A percentile compares a stretch with the other conserved stretches of the same genome.
Evolutionary conservation across 2,888 invertebrate species (phyloP).

Genomic region (Axea sp.): DNA sequence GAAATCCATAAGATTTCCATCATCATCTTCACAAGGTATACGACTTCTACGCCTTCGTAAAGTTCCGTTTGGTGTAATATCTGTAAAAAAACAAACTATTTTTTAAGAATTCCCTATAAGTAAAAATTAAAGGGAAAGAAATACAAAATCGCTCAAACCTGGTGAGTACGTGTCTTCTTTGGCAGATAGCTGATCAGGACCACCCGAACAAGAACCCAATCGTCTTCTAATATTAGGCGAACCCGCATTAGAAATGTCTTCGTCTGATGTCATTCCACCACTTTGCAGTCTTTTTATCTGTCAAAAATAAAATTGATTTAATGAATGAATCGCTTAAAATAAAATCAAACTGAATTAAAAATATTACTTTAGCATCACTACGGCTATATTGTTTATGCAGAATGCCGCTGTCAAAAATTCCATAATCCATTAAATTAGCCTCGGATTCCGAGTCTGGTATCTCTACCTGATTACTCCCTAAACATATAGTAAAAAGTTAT

Average conservation of each 20-base stretch:
- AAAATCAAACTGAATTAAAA: not conserved
- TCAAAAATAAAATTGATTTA: conserved; percentile 5
- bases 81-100: conserved; percentile 79
- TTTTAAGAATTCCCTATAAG: not conserved
- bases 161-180: conserved; percentile 82
- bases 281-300: conserved; percentile 79
- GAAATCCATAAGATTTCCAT: conserved; percentile 92
- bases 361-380: conserved; percentile 76
- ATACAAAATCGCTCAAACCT: conserved; percentile 71
- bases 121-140: too few relatives aligned
- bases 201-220: conserved; percentile 82
- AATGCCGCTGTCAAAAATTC: conserved; percentile 86
- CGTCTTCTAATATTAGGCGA: conserved; percentile 86
- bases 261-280: conserved; percentile 83
- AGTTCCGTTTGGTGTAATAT: conserved; percentile 94
- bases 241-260: conserved; percentile 82
- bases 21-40: conserved; percentile 90
- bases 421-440: conserved; percentile 87
- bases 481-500: too few relatives aligned
- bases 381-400: conserved; percentile 80
- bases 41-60: conserved; percentile 89
- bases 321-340: not conserved
- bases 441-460: conserved; percentile 88
- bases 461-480: conserved; percentile 85
- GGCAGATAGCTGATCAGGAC: conserved; percentile 76